A percentile compares a stretch with the other conserved stretches of the same genome.
Evolutionary conservation across 2,113 vertebrate species (phyloP).

Genomic region (Perca flavescens): DNA sequence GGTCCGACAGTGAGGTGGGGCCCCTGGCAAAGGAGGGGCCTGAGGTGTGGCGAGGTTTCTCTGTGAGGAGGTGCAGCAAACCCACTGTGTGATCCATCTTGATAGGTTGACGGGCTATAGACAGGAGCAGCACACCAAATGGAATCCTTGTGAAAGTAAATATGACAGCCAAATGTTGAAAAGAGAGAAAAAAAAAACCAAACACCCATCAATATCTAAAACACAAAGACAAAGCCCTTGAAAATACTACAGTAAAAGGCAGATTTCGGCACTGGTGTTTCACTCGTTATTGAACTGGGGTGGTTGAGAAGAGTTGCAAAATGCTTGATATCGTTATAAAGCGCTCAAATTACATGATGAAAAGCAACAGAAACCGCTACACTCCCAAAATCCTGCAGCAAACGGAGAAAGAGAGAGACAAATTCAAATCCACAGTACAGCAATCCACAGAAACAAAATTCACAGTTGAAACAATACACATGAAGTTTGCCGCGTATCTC

Average conservation of each 20-base stretch:
- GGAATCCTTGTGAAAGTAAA: slow-evolving; percentile 77
- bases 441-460: slow-evolving; percentile 1
- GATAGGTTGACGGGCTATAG: slow-evolving; percentile 74
- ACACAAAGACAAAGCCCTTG: slow-evolving; percentile 57
- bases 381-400: slow-evolving; percentile 27
- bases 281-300: slow-evolving; percentile 48
- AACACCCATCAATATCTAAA: slow-evolving; percentile 50
- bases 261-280: slow-evolving; percentile 41
- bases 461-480: slow-evolving; percentile 39
- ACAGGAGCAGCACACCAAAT: slow-evolving; percentile 70
- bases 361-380: slow-evolving; percentile 35
- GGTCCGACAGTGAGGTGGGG: slow-evolving; percentile 62
- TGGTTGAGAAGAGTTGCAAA: slow-evolving; percentile 47
- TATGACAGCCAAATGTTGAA: slow-evolving; percentile 73
- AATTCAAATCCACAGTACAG: slow-evolving; percentile 25
- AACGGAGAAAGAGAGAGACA: slow-evolving; percentile 21
- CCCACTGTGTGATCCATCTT: slow-evolving; percentile 57
- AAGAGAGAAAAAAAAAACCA: neutral
- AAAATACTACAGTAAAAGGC: slow-evolving; percentile 48
- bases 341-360: slow-evolving; percentile 47
- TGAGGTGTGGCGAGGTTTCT: slow-evolving; percentile 60
- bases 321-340: slow-evolving; percentile 41
- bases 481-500: slow-evolving; percentile 12
- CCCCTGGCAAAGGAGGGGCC: slow-evolving; percentile 51
- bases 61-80: slow-evolving; percentile 39